Evolutionary conservation across 1,140 invertebrate genomes (phyloP).

Genomic region (Cylas formicarius): DNA sequence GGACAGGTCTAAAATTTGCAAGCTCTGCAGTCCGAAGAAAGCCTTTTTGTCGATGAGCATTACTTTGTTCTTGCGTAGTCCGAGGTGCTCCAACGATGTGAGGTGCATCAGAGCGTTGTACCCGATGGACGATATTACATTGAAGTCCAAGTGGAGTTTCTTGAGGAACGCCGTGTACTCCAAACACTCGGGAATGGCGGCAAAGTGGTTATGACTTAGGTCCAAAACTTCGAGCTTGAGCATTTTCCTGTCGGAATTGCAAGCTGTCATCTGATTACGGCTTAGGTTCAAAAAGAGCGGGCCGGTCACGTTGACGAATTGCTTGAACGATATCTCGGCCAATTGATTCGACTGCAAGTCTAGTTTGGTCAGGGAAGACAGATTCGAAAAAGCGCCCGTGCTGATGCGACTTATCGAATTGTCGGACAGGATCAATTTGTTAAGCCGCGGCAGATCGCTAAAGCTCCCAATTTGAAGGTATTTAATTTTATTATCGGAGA

Average conservation of each 20-base stretch:
- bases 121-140: conserved; percentile 61
- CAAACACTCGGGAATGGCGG: conserved; percentile 57
- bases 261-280: conserved; percentile 55
- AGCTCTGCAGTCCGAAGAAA: conserved; percentile 60
- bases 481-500: conserved; percentile 64
- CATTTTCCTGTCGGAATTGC: conserved; percentile 51
- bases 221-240: conserved; percentile 60
- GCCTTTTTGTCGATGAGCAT: conserved; percentile 63
- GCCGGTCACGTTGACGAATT: conserved; percentile 59
- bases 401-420: conserved; percentile 58
- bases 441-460: conserved; percentile 57
- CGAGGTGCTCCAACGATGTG: conserved; percentile 62
- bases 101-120: conserved; percentile 64
- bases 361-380: conserved; percentile 59
- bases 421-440: conserved; percentile 61
- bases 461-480: conserved; percentile 53
- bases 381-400: conserved; percentile 55
- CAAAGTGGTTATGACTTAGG: conserved; percentile 60
- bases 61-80: conserved; percentile 67
- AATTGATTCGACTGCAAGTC: conserved; percentile 68
- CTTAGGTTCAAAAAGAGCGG: conserved; percentile 62
- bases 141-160: conserved; percentile 65
- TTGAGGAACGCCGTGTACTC: conserved; percentile 54
- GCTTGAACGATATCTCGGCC: conserved; percentile 55
- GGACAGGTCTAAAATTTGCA: conserved; percentile 74